Conservation (phyloP, 2,888 invertebrate genomes). For the Drosophila hamatofila region DNA sequence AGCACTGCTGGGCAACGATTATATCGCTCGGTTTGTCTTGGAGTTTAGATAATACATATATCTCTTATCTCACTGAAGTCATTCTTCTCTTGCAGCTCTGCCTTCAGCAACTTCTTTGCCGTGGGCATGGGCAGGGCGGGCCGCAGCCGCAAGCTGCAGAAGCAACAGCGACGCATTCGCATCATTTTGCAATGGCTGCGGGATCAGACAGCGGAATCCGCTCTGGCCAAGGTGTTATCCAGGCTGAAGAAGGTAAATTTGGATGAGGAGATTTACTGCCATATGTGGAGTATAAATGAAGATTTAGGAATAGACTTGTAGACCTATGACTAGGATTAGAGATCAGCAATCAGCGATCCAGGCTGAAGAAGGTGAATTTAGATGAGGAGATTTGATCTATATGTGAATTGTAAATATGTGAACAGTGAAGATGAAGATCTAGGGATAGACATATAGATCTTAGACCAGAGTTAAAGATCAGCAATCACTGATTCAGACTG, state of each 20-base stretch:
- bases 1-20: slow-evolving; percentile 95
- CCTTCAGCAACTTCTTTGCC: slow-evolving; percentile 90
- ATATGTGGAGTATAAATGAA: neutral
- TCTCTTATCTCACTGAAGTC: too few relatives aligned
- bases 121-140: slow-evolving; percentile 84
- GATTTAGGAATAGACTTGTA: neutral
- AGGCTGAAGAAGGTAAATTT: slow-evolving; percentile 86
- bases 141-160: slow-evolving; percentile 84
- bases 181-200: slow-evolving; percentile 91
- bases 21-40: slow-evolving; percentile 87
- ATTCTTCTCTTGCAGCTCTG: slow-evolving; percentile 68
- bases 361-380: too few relatives aligned
- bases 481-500: too few relatives aligned
- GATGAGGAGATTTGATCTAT: too few relatives aligned
- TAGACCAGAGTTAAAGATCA: too few relatives aligned
- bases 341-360: too few relatives aligned
- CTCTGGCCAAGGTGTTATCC: slow-evolving; percentile 89
- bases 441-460: too few relatives aligned
- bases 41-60: too few relatives aligned
- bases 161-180: slow-evolving; percentile 90
- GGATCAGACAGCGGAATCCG: slow-evolving; percentile 89
- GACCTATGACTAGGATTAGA: neutral
- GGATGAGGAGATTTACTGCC: too few relatives aligned
- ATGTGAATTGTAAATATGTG: too few relatives aligned
- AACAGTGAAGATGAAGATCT: too few relatives aligned